Evolutionary conservation across 2,888 invertebrate species (phyloP).

Genomic region (Plebejus argus): DNA sequence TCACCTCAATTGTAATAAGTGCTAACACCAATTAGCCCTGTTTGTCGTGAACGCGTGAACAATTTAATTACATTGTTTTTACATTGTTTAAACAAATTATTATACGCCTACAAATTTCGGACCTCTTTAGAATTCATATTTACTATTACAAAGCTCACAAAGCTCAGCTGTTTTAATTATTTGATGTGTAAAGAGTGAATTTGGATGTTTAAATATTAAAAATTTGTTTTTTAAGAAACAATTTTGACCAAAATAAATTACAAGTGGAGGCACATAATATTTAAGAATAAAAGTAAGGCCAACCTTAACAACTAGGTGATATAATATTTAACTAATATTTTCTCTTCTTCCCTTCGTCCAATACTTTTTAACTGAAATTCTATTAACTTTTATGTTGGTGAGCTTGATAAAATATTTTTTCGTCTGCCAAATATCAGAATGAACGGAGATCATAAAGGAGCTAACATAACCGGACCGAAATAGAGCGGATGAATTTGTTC

Average conservation of each 20-base stretch:
- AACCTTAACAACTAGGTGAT: background rate
- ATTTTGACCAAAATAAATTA: no score
- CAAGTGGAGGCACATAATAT: no score
- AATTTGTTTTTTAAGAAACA: no score
- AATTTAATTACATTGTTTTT: constrained; percentile 25
- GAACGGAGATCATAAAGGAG: constrained; percentile 33
- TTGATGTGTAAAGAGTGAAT: background rate
- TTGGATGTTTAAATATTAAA: background rate
- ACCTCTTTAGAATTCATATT: background rate
- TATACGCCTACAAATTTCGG: background rate
- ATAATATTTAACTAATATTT: background rate
- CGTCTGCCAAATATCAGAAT: constrained; percentile 30
- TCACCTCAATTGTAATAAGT: constrained; percentile 54
- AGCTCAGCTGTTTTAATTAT: background rate
- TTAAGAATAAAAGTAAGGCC: background rate
- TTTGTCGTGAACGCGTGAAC: constrained; percentile 51
- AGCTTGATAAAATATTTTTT: constrained; percentile 19
- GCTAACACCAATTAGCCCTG: constrained; percentile 61
- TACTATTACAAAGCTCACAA: background rate
- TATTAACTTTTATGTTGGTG: background rate
- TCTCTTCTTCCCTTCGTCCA: background rate
- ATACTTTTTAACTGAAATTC: background rate
- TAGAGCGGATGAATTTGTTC: constrained; percentile 33
- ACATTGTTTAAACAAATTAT: constrained; percentile 20
- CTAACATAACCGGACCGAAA: constrained; percentile 31